These are phyloP conservation scores for Andrena hattorfiana DNA, from an alignment of 2,888 invertebrate genomes.

Conservation along the genomic window DNA sequence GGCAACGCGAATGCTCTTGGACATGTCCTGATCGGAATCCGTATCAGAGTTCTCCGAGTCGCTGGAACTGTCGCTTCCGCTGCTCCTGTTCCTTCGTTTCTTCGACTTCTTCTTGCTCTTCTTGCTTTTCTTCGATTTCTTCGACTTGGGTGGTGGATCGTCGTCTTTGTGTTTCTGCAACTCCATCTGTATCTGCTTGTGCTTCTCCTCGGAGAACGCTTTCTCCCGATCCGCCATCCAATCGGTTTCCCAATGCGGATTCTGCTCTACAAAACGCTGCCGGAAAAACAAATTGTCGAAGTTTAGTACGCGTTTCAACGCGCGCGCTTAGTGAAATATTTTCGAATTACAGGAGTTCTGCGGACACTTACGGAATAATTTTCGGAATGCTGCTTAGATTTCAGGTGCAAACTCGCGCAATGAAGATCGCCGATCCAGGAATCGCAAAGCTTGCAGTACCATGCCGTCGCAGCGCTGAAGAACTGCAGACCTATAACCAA, in stretches of 20 bases:
- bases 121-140: conserved; percentile 88
- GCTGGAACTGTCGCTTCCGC: conserved; percentile 82
- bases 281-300: conserved; percentile 39
- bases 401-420: conserved; percentile 94
- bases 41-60: conserved; percentile 85
- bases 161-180: conserved; percentile 87
- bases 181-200: conserved; percentile 83
- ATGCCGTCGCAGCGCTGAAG: conserved; percentile 94
- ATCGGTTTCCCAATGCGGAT: conserved; percentile 95
- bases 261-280: conserved; percentile 93
- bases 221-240: conserved; percentile 94
- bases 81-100: conserved; percentile 85
- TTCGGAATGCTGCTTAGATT: conserved; percentile 91
- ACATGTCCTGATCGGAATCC: conserved; percentile 85
- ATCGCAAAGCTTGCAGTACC: conserved; percentile 96
- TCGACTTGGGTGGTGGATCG: conserved; percentile 85
- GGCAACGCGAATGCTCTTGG: conserved; percentile 88
- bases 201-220: conserved; percentile 85
- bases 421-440: conserved; percentile 95
- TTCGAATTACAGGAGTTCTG: neutral
- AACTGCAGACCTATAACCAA: conserved; percentile 91
- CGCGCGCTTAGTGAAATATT: too few relatives aligned
- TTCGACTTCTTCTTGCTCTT: conserved; percentile 86
- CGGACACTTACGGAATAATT: conserved; percentile 90
- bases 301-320: neutral